Evolutionary conservation across 2,888 invertebrate species (phyloP).

Genomic region (Eristalinus sepulchralis): DNA sequence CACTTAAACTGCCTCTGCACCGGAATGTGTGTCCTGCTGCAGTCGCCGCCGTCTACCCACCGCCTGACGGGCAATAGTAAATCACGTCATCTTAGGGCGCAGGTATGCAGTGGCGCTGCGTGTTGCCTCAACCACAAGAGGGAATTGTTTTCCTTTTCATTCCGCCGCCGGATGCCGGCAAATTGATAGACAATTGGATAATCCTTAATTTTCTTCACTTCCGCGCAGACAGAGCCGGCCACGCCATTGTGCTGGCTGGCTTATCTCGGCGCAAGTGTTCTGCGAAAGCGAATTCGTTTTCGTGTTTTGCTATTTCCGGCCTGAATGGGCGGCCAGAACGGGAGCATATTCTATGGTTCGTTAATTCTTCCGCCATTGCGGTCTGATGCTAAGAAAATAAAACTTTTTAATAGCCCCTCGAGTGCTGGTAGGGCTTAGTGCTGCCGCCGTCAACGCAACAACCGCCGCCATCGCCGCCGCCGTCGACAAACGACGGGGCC

Average conservation of each 20-base stretch:
- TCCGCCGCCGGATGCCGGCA: slow-evolving; percentile 47
- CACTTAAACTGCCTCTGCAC: background rate
- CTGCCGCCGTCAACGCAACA: background rate
- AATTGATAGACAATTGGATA: slow-evolving; percentile 69
- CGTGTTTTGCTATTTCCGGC: slow-evolving; percentile 13
- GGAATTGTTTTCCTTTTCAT: slow-evolving; percentile 19
- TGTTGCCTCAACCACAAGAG: slow-evolving; percentile 31
- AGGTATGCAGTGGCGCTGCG: slow-evolving; percentile 9
- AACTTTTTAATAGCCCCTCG: slow-evolving; percentile 56
- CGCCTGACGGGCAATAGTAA: slow-evolving; percentile 50
- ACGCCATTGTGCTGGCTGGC: slow-evolving; percentile 25
- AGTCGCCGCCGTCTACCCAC: slow-evolving; percentile 32
- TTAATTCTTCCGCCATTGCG: slow-evolving; percentile 49
- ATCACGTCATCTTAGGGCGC: slow-evolving; percentile 45
- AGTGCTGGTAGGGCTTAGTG: slow-evolving; percentile 7
- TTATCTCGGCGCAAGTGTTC: slow-evolving; percentile 15
- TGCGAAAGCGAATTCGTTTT: slow-evolving; percentile 5
- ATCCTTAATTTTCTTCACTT: slow-evolving; percentile 39
- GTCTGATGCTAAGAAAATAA: slow-evolving; percentile 38
- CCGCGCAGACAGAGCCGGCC: background rate
- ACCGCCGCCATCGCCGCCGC: background rate
- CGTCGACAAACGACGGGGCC: no score
- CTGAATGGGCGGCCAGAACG: slow-evolving; percentile 36
- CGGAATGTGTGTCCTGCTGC: slow-evolving; percentile 34
- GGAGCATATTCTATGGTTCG: slow-evolving; percentile 66